Base-by-base conservation (phyloP, 2,888 invertebrate genomes). In the Stegana nigrithorax region DNA sequence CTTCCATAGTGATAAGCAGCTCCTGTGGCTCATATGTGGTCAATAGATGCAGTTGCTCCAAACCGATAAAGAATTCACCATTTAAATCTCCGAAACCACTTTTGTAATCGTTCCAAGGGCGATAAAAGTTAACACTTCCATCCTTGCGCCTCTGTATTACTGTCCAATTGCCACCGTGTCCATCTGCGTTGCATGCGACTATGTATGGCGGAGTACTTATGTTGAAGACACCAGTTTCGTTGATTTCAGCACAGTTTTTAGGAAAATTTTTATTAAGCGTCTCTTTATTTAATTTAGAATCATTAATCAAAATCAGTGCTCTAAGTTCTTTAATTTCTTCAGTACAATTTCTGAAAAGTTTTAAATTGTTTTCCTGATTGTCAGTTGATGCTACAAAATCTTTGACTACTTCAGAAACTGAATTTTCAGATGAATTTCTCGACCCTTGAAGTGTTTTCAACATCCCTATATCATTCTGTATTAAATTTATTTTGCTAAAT, bases 51-150 rank as follows among this genome's bases (percentile, higher is more conserved):
- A 91, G 83, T 67, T 90, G 89, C 66, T 92, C 90, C 67, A 91
- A 77, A 1, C 91, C 91, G 10, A 91, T 85, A 89, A 91, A 92
- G 78, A 90, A 91, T 76, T 92, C 91, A 0, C 89, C 88, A 0
- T 88, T 88, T 17, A 90, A 82, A 73, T 91, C 90, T 1, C 92
- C 92, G 73, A 92, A 92, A 5, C 92, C 92, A 50, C 87, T 79
- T 69, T 89, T 89, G 77, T 92, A 92, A 59, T 89, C 88, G 0
- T 87, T 78, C 91, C 91, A 92, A 44, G 86, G 81, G 69, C 89
- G 88, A 71, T 88, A 89, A 78, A 92, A 92, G 72, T 91, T 90
- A 73, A 90, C 88, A 0, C 87, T 85, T 0, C 91, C 91, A 67
- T 91, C 90, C 66, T 87, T 88, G 19, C 91, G 88, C 66, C 89